Evolutionary conservation across 2,797 vertebrate species (phyloP).

Genomic region (Clamator glandarius): DNA sequence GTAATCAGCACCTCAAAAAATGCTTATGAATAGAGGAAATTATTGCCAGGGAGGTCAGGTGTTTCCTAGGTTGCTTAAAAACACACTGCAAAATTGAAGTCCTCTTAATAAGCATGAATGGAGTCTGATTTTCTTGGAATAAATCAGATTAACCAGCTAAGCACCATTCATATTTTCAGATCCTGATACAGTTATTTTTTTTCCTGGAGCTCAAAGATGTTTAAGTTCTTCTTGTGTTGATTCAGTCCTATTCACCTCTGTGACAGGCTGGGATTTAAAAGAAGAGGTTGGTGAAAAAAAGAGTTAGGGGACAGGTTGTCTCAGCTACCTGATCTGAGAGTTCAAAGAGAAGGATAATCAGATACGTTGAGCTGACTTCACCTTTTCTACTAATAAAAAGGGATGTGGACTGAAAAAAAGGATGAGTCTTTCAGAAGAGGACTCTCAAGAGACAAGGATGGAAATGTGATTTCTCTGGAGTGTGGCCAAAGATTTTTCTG

Average conservation of each 20-base stretch:
- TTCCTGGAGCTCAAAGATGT: background rate
- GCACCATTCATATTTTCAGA: background rate
- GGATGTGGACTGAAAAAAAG: background rate
- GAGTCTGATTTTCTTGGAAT: constrained; percentile 47
- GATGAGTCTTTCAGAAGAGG: background rate
- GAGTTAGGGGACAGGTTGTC: background rate
- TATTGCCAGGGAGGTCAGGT: background rate
- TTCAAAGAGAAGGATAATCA: background rate
- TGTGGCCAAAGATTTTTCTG: background rate
- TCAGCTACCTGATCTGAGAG: background rate
- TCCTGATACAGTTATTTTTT: background rate
- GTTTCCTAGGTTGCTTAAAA: constrained; percentile 22
- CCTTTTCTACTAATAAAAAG: background rate
- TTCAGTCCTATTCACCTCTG: background rate
- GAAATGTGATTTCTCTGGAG: background rate
- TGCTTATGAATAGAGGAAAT: background rate
- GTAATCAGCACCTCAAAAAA: constrained; percentile 7
- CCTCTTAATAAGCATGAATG: background rate
- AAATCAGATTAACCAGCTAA: constrained; percentile 40
- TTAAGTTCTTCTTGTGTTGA: background rate
- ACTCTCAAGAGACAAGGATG: background rate
- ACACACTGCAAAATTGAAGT: constrained; percentile 12
- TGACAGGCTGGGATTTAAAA: background rate
- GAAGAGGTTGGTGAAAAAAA: background rate
- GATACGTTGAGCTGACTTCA: background rate